Evolutionary conservation across 2,113 vertebrate genomes (phyloP).

Genomic region (Phalacrocorax carbo): DNA sequence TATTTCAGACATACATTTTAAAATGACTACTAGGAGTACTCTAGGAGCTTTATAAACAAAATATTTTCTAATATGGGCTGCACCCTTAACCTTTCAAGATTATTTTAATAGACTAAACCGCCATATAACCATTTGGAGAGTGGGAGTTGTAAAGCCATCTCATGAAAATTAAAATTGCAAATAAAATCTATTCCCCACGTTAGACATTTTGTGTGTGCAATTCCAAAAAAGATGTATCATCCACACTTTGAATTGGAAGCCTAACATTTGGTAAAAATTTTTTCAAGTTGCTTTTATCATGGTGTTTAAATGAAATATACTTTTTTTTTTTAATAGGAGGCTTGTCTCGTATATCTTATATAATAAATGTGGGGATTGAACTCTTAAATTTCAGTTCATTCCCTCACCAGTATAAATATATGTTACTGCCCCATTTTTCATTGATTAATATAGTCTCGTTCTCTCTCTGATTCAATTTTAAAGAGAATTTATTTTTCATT

Average conservation of each 20-base stretch:
- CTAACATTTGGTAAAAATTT: slow-evolving; percentile 36
- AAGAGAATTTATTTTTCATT: slow-evolving; percentile 56
- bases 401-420: slow-evolving; percentile 26
- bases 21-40: slow-evolving; percentile 75
- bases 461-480: slow-evolving; percentile 47
- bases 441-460: slow-evolving; percentile 23
- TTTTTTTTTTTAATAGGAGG: neutral
- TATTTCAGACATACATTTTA: slow-evolving; percentile 83
- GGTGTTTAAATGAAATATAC: neutral
- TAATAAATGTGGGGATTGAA: slow-evolving; percentile 33
- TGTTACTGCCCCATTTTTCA: slow-evolving; percentile 13
- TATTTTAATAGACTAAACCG: slow-evolving; percentile 72
- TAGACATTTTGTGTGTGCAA: slow-evolving; percentile 72
- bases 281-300: neutral
- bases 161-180: slow-evolving; percentile 75
- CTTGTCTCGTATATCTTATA: neutral
- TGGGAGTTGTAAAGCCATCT: slow-evolving; percentile 71
- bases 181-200: slow-evolving; percentile 71
- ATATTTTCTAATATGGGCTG: slow-evolving; percentile 68
- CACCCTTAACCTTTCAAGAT: slow-evolving; percentile 67
- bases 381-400: slow-evolving; percentile 43
- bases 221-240: slow-evolving; percentile 65
- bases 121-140: slow-evolving; percentile 60
- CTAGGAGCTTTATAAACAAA: slow-evolving; percentile 71
- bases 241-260: slow-evolving; percentile 45